Evolutionary conservation across 2,888 invertebrate species (phyloP).

Genomic region (Caenorhabditis auriculariae): DNA sequence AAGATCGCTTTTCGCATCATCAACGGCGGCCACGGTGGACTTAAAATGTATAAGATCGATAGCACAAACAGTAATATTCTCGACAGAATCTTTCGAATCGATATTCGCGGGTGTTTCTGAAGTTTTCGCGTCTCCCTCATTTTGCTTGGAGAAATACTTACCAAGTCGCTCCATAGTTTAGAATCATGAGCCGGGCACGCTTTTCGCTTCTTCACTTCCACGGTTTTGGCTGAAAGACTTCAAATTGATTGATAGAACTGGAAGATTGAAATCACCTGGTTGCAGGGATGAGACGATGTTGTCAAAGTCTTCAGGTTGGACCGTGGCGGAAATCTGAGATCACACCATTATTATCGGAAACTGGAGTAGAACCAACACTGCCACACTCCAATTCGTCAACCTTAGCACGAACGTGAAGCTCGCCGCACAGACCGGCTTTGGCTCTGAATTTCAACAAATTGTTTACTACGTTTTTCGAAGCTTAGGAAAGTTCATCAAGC

Average conservation of each 20-base stretch:
- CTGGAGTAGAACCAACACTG: too few species aligned
- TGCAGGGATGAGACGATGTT: constrained; percentile 22
- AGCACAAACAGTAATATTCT: constrained; percentile 13
- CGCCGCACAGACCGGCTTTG: too few species aligned
- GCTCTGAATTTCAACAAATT: too few species aligned
- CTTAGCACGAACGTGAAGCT: too few species aligned
- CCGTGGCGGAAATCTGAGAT: constrained; percentile 26
- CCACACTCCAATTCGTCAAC: too few species aligned
- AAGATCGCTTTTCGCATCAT: constrained; percentile 29
- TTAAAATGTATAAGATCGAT: constrained; percentile 16
- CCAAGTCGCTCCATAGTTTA: constrained; percentile 21
- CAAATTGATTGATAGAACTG: not conserved
- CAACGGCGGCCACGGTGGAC: constrained; percentile 29
- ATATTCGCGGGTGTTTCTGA: not conserved
- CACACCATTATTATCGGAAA: too few species aligned
- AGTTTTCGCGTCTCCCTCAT: not conserved
- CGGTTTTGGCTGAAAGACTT: constrained; percentile 11
- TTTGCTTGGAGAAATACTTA: not conserved
- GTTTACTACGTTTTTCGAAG: too few species aligned
- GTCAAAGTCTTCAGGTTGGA: constrained; percentile 25
- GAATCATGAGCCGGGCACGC: constrained; percentile 37
- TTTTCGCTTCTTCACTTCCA: constrained; percentile 22
- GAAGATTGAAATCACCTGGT: constrained; percentile 6
- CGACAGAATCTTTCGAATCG: constrained; percentile 6
- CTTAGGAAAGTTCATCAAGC: too few species aligned